A percentile compares a stretch with the other conserved stretches of the same genome.
Conservation (phyloP, 2,888 invertebrate genomes). For the Chloroclystis v-ata region DNA sequence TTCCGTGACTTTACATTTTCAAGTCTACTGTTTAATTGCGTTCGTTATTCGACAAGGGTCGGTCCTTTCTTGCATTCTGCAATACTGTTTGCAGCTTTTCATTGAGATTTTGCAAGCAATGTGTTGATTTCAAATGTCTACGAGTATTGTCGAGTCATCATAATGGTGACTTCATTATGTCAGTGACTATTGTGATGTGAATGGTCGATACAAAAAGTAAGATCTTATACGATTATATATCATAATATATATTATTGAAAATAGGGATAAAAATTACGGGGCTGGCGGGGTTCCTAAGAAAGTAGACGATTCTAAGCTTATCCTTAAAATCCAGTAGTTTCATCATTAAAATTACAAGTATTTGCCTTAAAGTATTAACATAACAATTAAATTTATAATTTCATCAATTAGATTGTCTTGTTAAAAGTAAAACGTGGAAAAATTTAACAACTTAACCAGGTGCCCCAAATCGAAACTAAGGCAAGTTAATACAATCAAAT, state of each 20-base stretch:
- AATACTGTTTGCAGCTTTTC: conserved; percentile 5
- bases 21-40: conserved; percentile 35
- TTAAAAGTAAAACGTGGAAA: too few relatives aligned
- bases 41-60: conserved; percentile 29
- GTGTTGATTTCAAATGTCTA: not conserved
- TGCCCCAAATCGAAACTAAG: conserved; percentile 1
- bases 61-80: conserved; percentile 27
- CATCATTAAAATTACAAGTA: too few relatives aligned
- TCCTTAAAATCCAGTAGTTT: too few relatives aligned
- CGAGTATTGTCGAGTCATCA: not conserved
- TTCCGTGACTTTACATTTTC: conserved; percentile 44
- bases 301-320: too few relatives aligned
- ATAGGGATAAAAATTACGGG: too few relatives aligned
- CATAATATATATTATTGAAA: too few relatives aligned
- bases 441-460: not conserved
- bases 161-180: not conserved
- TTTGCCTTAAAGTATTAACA: too few relatives aligned
- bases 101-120: not conserved
- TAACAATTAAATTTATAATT: too few relatives aligned
- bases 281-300: too few relatives aligned
- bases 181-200: not conserved
- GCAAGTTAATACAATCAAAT: not conserved
- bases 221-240: too few relatives aligned
- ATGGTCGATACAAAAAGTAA: too few relatives aligned
- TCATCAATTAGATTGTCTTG: too few relatives aligned